A percentile compares a stretch with the other conserved stretches of the same genome.
These are phyloP conservation scores for Littorina saxatilis DNA, from an alignment of 1,140 invertebrate genomes.

Conservation along the genomic window DNA sequence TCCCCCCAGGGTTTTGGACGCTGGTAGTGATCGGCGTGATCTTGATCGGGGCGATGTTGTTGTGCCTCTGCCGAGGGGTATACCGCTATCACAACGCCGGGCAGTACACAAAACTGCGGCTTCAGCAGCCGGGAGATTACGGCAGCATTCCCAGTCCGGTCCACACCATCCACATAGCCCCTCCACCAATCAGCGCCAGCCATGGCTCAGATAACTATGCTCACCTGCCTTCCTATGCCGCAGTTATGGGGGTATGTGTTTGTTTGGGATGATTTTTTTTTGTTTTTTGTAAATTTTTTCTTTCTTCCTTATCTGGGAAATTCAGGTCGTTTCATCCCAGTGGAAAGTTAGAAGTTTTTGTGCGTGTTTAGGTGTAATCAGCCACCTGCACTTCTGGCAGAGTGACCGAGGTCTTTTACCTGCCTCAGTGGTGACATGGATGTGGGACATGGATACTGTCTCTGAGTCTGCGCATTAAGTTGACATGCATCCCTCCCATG, in stretches of 20 bases:
- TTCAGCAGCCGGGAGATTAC: neutral
- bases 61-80: neutral
- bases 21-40: slow-evolving; percentile 3
- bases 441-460: no score
- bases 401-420: no score
- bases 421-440: no score
- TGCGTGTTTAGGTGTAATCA: no score
- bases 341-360: no score
- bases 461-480: no score
- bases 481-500: no score
- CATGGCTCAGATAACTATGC: neutral
- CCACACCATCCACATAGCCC: neutral
- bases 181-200: neutral
- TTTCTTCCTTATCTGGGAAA: no score
- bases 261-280: no score
- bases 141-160: neutral
- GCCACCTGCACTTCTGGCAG: no score
- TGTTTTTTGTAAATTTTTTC: no score
- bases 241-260: slow-evolving; percentile 19
- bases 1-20: slow-evolving; percentile 30
- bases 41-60: neutral
- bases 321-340: no score
- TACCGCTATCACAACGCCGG: slow-evolving; percentile 24
- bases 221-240: slow-evolving; percentile 18
- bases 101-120: slow-evolving; percentile 27